Percentiles rank a stretch among this genome's conserved stretches.
phyloP scores from a whole-genome alignment of 2,113 vertebrate species.

The Gallinago undulata region DNA sequence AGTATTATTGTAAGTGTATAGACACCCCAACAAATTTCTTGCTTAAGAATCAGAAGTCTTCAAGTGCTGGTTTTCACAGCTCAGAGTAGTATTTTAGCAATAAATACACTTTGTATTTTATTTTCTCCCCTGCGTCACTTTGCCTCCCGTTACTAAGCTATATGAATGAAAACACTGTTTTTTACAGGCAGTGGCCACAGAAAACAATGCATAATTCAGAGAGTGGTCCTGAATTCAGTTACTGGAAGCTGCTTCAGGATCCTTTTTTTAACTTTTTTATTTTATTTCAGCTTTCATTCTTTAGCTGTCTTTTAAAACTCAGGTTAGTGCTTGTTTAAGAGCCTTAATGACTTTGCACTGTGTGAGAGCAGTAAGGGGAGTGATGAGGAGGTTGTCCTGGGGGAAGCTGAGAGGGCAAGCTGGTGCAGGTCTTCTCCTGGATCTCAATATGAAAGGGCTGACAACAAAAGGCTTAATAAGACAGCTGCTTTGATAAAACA shows the following conservation, averaged over 20 bases:
- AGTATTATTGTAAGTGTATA: not conserved
- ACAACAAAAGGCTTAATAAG: not conserved
- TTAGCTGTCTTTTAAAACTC: not conserved
- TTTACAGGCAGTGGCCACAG: not conserved
- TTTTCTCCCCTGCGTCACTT: not conserved
- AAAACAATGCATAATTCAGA: not conserved
- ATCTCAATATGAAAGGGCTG: not conserved
- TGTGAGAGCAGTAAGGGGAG: not conserved
- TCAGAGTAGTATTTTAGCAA: not conserved
- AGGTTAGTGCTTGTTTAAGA: not conserved
- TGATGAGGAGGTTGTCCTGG: not conserved
- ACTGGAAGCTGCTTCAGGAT: not conserved
- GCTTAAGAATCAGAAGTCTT: not conserved
- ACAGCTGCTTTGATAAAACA: not conserved
- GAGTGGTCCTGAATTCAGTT: not conserved
- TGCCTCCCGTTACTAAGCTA: not conserved
- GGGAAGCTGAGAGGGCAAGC: rapidly evolving
- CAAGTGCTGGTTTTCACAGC: not conserved
- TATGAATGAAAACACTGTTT: not conserved
- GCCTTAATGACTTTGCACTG: not conserved
- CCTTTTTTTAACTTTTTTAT: not conserved
- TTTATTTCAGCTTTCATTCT: not conserved
- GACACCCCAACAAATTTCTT: not conserved
- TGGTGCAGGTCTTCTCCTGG: not conserved
- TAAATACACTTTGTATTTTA: not conserved